Base-by-base conservation (phyloP, 2,888 invertebrate genomes). In the Ametastegia equiseti region DNA sequence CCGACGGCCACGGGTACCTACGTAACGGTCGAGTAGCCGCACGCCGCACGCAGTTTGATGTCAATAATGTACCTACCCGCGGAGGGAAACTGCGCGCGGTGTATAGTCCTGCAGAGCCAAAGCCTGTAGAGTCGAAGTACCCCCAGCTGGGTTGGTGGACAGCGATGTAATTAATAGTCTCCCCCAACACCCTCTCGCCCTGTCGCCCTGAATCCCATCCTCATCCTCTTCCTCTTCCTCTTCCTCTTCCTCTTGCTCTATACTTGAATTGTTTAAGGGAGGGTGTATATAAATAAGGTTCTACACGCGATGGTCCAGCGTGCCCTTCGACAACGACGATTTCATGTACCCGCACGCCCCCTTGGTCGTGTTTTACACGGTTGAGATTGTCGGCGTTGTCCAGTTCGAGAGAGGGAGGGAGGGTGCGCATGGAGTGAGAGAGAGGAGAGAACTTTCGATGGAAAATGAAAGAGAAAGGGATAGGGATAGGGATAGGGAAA, bases 31-130 rank as follows among this genome's bases (percentile, higher is more conserved):
- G 65, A 67, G 65, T 67, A 67, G 65, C 65, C 65, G 65, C 65
- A 67, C 65, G 45, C 42, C 27, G 83, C 83, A 84, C 82, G 82
- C 84, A 86, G 85, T 85, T 87, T 84, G 86, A 85, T 87, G 88
- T 86, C 88, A 87, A 87, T 88, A 84, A 85, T 86, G 83, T 82
- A 80, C 81, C 82, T 82, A 80, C 81, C 82, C 36, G 50, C 23
- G 71, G 54, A 30, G 54, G 75, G 75, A 73, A 73, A 19, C 73
- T 30, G 73, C n/a, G 75, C 36, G 75, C n/a, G n/a, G n/a, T n/a
- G 36, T 36, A 33, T 50, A 19, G 75, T 50, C 27, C 27, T n/a
- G n/a, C n/a, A 47, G 23, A 19, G 36, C n/a, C n/a, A n/a, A 67
- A 39, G 6, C 13, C 54, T 11, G 15, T n/a, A n/a, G 33, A 27